Percentiles rank a stretch among this genome's conserved stretches.
These are phyloP conservation scores for Drosophila nasuta DNA, from an alignment of 1,140 invertebrate species.

Conservation along the genomic window DNA sequence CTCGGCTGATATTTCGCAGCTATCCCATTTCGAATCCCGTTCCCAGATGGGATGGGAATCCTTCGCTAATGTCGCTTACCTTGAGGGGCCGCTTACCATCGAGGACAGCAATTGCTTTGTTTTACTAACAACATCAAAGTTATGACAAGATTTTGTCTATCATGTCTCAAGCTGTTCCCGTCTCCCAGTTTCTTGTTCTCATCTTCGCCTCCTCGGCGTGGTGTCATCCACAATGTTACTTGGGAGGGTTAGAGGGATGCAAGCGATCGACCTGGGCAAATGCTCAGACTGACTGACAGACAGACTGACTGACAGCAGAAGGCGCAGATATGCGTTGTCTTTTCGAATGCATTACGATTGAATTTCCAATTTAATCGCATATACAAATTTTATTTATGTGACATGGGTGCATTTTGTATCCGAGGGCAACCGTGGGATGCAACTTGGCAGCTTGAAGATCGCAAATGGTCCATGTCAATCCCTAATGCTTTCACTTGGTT, in stretches of 20 bases:
- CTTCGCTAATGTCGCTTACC: slow-evolving; percentile 51
- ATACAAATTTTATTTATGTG: slow-evolving; percentile 84
- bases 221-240: slow-evolving; percentile 1
- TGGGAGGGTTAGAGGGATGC: slow-evolving; percentile 56
- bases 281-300: slow-evolving; percentile 42
- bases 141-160: slow-evolving; percentile 84
- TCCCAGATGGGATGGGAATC: slow-evolving; percentile 60
- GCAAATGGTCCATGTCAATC: slow-evolving; percentile 76
- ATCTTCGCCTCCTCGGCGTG: slow-evolving; percentile 13
- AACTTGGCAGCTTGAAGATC: slow-evolving; percentile 49
- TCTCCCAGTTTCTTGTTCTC: slow-evolving; percentile 15
- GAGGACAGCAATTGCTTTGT: slow-evolving; percentile 71
- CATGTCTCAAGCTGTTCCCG: slow-evolving; percentile 55
- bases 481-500: slow-evolving; percentile 47
- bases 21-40: slow-evolving; percentile 48
- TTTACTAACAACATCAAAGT: slow-evolving; percentile 84
- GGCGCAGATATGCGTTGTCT: slow-evolving; percentile 38
- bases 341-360: slow-evolving; percentile 75
- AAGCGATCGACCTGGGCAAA: slow-evolving; percentile 36
- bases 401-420: slow-evolving; percentile 68
- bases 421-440: slow-evolving; percentile 70
- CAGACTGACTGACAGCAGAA: slow-evolving; percentile 60
- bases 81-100: slow-evolving; percentile 44
- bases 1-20: slow-evolving; percentile 62
- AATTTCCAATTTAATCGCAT: slow-evolving; percentile 83